These are phyloP conservation scores for Sisyra nigra DNA, from an alignment of 2,888 invertebrate genomes.

Conservation along the genomic window DNA sequence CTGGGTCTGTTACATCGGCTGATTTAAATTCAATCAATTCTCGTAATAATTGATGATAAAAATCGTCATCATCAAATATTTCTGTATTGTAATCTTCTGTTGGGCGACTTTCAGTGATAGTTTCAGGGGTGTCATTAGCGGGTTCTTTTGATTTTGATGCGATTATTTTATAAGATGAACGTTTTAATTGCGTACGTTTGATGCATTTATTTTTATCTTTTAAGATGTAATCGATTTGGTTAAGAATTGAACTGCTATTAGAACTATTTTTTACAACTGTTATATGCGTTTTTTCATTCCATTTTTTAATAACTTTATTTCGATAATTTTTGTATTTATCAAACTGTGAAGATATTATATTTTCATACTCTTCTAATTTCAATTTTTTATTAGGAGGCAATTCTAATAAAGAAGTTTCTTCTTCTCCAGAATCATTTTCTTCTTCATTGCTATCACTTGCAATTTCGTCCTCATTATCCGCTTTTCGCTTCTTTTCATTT, in stretches of 20 bases:
- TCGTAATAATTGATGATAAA: conserved; percentile 83
- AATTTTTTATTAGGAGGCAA: conserved; percentile 29
- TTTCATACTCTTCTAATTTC: conserved; percentile 41
- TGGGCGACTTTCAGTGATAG: conserved; percentile 13
- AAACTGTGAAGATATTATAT: conserved; percentile 37
- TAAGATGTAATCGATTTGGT: conserved; percentile 75
- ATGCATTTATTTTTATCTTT: conserved; percentile 61
- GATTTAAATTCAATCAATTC: conserved; percentile 89
- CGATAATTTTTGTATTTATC: conserved; percentile 48
- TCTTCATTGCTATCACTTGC: conserved; percentile 39
- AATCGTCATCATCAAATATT: conserved; percentile 94
- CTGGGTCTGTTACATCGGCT: conserved; percentile 64
- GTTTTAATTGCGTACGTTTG: conserved; percentile 61
- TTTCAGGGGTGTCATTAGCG: conserved; percentile 11
- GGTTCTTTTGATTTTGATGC: conserved; percentile 27
- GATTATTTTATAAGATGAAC: conserved; percentile 53
- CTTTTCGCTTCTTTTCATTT: conserved; percentile 12
- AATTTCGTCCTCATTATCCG: conserved; percentile 40
- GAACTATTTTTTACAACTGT: conserved; percentile 44
- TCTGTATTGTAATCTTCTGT: conserved; percentile 51
- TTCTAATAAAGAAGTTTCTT: conserved; percentile 15
- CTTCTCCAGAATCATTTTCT: conserved; percentile 25
- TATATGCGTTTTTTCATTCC: conserved; percentile 85
- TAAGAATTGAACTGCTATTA: conserved; percentile 45
- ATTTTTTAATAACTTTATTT: conserved; percentile 73